Evolutionary conservation across 2,888 invertebrate genomes (phyloP).

Genomic region (Meandrusa payeni): DNA sequence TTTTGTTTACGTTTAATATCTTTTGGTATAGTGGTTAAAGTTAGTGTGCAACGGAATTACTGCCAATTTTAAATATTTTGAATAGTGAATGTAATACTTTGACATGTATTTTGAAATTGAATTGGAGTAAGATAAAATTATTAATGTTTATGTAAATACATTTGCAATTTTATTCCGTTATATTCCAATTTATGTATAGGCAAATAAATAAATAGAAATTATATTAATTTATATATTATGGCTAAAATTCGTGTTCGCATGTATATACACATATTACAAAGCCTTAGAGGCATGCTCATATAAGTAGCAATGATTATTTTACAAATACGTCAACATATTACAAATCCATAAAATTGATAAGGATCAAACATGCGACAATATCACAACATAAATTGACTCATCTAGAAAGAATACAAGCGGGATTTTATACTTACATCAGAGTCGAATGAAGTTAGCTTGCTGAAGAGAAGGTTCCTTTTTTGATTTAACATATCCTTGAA

Average conservation of each 20-base stretch:
- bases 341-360: constrained; percentile 1
- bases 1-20: no score
- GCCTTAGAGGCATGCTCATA: constrained; percentile 16
- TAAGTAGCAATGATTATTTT: background rate
- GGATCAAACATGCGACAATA: constrained; percentile 48
- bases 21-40: constrained; percentile 15
- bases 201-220: no score
- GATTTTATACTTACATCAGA: constrained; percentile 88
- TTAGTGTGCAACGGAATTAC: constrained; percentile 10
- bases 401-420: no score
- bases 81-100: no score
- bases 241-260: no score
- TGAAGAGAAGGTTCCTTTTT: constrained; percentile 92
- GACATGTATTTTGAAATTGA: no score
- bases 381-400: constrained; percentile 34
- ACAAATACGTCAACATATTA: background rate
- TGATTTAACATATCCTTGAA: constrained; percentile 96
- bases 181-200: no score
- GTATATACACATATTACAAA: constrained; percentile 12
- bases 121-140: no score
- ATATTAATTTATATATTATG: no score
- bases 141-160: no score
- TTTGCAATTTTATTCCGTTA: no score
- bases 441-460: constrained; percentile 93
- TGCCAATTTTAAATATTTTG: constrained; percentile 12